Percentiles rank a stretch among this genome's conserved stretches.
Conservation (phyloP, 2,113 vertebrate genomes). For the Bos taurus region DNA sequence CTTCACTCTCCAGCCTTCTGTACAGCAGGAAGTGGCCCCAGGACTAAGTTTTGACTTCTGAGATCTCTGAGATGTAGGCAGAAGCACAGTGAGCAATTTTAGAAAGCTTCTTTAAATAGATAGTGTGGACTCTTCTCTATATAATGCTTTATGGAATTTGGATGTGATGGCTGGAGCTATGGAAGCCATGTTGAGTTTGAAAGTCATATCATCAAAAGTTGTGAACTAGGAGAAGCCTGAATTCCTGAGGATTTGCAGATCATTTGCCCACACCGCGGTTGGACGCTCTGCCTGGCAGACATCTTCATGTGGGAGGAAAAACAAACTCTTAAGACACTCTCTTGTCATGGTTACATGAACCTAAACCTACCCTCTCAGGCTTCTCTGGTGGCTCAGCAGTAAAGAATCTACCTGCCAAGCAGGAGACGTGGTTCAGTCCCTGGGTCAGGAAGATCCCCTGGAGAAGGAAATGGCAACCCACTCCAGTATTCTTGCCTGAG, state of each 20-base stretch:
- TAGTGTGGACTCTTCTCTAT: background rate
- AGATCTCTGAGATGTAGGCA: background rate
- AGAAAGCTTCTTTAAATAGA: background rate
- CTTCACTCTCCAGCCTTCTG: background rate
- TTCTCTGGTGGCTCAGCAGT: background rate
- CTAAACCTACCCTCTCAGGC: background rate
- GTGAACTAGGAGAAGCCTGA: background rate
- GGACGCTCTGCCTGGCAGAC: background rate
- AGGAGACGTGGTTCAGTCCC: background rate
- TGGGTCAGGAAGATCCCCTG: background rate
- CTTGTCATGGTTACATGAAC: background rate
- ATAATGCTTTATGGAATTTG: background rate
- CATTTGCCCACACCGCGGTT: fast-evolving
- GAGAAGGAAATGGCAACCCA: background rate
- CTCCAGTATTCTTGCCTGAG: background rate
- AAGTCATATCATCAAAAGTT: background rate
- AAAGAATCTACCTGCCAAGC: background rate
- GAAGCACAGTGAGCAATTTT: background rate
- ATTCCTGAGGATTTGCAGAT: background rate
- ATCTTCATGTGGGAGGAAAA: background rate
- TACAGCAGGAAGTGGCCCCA: too few species aligned
- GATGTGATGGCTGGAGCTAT: background rate
- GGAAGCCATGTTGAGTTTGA: background rate
- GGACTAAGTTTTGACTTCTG: background rate
- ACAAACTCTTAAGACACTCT: background rate